phyloP scores from a whole-genome alignment of 1,140 invertebrate species.

The Magallana angulata region DNA sequence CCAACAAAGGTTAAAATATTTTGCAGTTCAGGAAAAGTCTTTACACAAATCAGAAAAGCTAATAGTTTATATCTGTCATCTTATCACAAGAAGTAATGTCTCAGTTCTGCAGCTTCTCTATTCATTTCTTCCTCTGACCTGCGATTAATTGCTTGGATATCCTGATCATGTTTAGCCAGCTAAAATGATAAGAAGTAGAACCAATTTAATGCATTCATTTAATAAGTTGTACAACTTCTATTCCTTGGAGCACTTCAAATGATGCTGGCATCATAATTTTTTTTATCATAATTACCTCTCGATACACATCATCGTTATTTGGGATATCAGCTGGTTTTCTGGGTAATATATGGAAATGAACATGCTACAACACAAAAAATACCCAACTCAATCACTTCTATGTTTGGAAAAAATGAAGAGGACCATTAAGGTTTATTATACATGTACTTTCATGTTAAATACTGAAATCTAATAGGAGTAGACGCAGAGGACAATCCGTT shows the following conservation, averaged over 20 bases:
- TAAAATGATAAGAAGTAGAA: slow-evolving; percentile 66
- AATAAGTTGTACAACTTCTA: not conserved
- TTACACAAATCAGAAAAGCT: too few relatives aligned
- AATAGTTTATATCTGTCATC: too few relatives aligned
- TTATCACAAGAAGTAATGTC: slow-evolving; percentile 32
- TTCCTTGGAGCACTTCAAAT: not conserved
- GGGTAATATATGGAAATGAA: slow-evolving; percentile 92
- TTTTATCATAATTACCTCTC: slow-evolving; percentile 74
- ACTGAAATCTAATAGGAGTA: too few relatives aligned
- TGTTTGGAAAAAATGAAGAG: not conserved
- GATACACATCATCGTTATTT: slow-evolving; percentile 89
- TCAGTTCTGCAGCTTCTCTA: slow-evolving; percentile 51
- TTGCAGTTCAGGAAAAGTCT: too few relatives aligned
- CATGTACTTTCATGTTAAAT: too few relatives aligned
- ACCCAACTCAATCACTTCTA: not conserved
- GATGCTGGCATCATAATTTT: not conserved
- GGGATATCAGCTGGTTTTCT: slow-evolving; percentile 87
- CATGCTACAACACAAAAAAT: slow-evolving; percentile 83
- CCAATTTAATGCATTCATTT: too few relatives aligned
- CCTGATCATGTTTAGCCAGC: slow-evolving; percentile 86
- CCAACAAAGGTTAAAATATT: too few relatives aligned
- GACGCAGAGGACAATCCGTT: too few relatives aligned
- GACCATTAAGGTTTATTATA: too few relatives aligned
- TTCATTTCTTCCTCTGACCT: slow-evolving; percentile 82
- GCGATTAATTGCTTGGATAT: slow-evolving; percentile 71